phyloP scores from a whole-genome alignment of 2,113 vertebrate genomes.

The Halichoeres trimaculatus region DNA sequence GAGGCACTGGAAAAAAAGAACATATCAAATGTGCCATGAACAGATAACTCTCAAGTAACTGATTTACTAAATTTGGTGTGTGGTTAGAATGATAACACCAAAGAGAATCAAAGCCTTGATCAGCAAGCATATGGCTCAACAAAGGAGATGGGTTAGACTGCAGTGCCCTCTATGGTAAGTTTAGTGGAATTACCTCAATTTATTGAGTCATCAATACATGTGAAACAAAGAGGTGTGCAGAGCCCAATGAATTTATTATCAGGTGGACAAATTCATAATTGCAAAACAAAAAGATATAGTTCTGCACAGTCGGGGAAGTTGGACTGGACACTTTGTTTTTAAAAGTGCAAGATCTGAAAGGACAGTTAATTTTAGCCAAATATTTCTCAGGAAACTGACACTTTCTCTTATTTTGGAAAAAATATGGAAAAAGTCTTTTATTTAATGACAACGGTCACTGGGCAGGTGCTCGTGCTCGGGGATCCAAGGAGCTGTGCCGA shows the following conservation, averaged over 20 bases:
- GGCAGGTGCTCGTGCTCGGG: conserved; percentile 56
- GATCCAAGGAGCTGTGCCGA: conserved; percentile 77
- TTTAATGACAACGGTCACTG: conserved; percentile 74
- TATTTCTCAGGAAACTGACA: not conserved
- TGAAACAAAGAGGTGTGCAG: not conserved
- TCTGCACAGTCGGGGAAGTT: not conserved
- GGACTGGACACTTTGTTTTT: too few relatives aligned
- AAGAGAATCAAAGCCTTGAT: too few relatives aligned
- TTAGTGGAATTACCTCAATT: not conserved
- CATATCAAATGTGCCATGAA: too few relatives aligned
- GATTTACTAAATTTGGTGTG: too few relatives aligned
- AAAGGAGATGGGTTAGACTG: not conserved
- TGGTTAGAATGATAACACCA: too few relatives aligned
- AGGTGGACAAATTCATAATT: not conserved
- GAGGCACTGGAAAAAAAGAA: too few relatives aligned
- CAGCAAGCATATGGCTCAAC: not conserved
- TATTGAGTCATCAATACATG: not conserved
- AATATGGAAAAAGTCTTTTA: not conserved
- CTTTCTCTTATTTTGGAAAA: not conserved
- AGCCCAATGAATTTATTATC: not conserved
- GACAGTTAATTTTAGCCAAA: not conserved
- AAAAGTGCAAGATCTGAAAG: too few relatives aligned
- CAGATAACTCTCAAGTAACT: too few relatives aligned
- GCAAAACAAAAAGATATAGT: too few relatives aligned
- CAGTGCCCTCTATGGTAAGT: conserved; percentile 17